These are phyloP conservation scores for Cryptoprocta ferox DNA, from an alignment of 2,797 vertebrate species.

Conservation along the genomic window DNA sequence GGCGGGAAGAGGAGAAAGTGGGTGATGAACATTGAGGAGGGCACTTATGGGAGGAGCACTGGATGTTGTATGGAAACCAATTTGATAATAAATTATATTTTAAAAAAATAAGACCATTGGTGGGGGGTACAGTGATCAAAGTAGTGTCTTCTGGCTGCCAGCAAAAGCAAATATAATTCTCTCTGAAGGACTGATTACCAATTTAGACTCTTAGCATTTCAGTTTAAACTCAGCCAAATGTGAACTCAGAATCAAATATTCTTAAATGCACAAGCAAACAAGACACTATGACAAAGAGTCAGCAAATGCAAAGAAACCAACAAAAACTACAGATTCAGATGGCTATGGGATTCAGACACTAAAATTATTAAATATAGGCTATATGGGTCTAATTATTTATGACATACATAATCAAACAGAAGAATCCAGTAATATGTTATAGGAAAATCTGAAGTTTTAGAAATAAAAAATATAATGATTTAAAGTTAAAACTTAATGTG, in stretches of 20 bases:
- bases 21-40: too few relatives aligned
- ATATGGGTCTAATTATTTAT: neutral
- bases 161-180: neutral
- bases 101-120: neutral
- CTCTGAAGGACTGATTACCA: neutral
- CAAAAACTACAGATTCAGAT: neutral
- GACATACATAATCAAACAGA: neutral
- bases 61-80: too few relatives aligned
- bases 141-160: neutral
- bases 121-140: neutral
- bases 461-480: neutral
- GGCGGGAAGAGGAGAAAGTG: too few relatives aligned
- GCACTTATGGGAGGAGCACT: too few relatives aligned
- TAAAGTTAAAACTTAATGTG: slow-evolving; percentile 32
- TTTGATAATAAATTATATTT: too few relatives aligned
- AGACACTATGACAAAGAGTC: neutral
- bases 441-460: neutral
- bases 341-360: neutral
- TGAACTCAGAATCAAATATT: neutral
- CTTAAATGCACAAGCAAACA: neutral
- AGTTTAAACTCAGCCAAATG: neutral
- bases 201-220: neutral
- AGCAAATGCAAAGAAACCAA: neutral
- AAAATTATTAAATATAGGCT: neutral
- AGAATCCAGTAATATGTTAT: neutral